Evolutionary conservation across 1,140 invertebrate genomes (phyloP).

Genomic region (Pogonomyrmex barbatus): DNA sequence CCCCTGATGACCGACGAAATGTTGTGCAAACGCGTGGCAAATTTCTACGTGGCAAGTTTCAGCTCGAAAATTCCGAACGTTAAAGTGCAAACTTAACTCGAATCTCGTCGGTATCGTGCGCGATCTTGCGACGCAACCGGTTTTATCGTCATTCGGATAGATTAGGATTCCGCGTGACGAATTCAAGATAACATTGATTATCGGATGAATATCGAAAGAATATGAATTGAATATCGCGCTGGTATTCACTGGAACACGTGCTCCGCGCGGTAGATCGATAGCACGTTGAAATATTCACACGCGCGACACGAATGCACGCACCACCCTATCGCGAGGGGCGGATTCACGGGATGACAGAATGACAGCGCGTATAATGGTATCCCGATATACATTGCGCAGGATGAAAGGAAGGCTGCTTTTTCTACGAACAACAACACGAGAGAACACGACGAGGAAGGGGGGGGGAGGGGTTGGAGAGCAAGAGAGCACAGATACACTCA

Average conservation of each 20-base stretch:
- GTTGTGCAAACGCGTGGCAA: background rate
- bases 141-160: background rate
- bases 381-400: constrained; percentile 10
- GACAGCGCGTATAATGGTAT: constrained; percentile 23
- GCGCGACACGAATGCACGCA: constrained; percentile 16
- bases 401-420: constrained; percentile 28
- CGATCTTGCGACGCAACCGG: background rate
- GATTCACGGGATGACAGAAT: constrained; percentile 19
- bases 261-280: constrained; percentile 66
- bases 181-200: constrained; percentile 14
- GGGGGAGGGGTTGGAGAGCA: background rate
- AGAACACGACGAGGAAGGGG: background rate
- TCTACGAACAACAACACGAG: background rate
- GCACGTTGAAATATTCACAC: constrained; percentile 69
- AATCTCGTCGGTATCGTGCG: background rate
- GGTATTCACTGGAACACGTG: constrained; percentile 30
- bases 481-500: constrained; percentile 41
- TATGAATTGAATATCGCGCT: background rate
- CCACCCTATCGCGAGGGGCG: background rate
- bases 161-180: background rate
- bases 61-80: background rate
- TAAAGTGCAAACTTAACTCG: background rate
- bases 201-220: background rate
- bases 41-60: background rate
- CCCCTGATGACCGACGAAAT: background rate